Evolutionary conservation across 2,888 invertebrate species (phyloP), one percentile per base, ranked within the genome.

Genomic region (Drosophila nigricruria): DNA sequence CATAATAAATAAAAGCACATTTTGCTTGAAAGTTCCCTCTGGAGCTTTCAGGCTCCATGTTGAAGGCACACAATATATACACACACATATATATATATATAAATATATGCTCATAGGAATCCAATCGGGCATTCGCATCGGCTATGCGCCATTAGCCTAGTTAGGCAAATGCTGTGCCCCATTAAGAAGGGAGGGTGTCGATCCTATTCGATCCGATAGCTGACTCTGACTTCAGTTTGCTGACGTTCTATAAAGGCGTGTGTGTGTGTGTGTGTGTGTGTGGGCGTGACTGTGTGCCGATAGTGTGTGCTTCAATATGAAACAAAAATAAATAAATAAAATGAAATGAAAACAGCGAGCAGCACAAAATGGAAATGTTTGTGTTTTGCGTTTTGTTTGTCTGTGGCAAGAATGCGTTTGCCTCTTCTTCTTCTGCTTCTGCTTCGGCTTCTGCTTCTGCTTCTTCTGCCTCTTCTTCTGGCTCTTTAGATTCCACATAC

Each of bases 351-450:
- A 49, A 27, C 68, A 65, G 61, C 23, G 30, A 18, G 36, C 57
- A 32, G 56, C 49, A 72, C 56, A 67, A 78, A 76, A 65, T 72
- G 47, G 69, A 57, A 76, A 81, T 85, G 84, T 88, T 82, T 88
- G 80, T 82, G 73, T 71, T 82, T 70, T 68, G 73, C 56, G 59
- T 73, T 69, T 68, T 81, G 70, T 63, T 67, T 76, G 81, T 77
- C 54, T 79, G 57, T 81, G 79, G 64, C 78, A 81, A 70, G 79
- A 79, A 81, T 78, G 80, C 73, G 79, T 70, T 66, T 63, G 47
- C 36, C 42, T 25, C 38, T 34, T 20, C 38, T 23, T n/a, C 65
- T 6, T n/a, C 40, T 23, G n/a, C 40, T 9, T 36, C 36, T 27
- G 40, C 49, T 18, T 63, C 18, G n/a, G n/a, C n/a, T 20, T 42